Percentiles rank a stretch among this genome's conserved stretches.
Conservation (phyloP, 2,888 invertebrate species). For the Molorchus minor region DNA sequence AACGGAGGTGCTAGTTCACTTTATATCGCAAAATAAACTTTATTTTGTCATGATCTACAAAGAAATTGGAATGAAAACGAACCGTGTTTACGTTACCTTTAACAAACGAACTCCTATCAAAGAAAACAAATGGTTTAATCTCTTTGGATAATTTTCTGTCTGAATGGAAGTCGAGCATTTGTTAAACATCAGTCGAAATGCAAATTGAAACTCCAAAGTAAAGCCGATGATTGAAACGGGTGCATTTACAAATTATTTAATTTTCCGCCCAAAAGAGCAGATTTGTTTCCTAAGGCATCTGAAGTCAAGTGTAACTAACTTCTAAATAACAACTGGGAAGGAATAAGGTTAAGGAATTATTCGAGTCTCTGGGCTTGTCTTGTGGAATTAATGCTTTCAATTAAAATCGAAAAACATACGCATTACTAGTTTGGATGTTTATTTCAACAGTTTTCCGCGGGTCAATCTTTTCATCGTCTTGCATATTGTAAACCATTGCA, state of each 20-base stretch:
- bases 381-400: not conserved
- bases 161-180: slow-evolving; percentile 37
- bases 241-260: slow-evolving; percentile 62
- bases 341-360: too few relatives aligned
- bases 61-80: too few relatives aligned
- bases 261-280: slow-evolving; percentile 61
- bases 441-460: too few relatives aligned
- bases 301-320: slow-evolving; percentile 57
- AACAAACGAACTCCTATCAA: slow-evolving; percentile 13
- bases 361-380: slow-evolving; percentile 5
- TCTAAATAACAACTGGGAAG: slow-evolving; percentile 53
- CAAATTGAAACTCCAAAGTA: slow-evolving; percentile 47
- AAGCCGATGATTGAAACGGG: slow-evolving; percentile 51
- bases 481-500: too few relatives aligned
- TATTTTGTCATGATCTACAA: too few relatives aligned
- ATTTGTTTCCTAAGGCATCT: slow-evolving; percentile 58
- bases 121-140: slow-evolving; percentile 42
- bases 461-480: too few relatives aligned
- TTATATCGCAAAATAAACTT: too few relatives aligned
- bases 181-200: slow-evolving; percentile 42
- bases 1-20: too few relatives aligned
- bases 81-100: slow-evolving; percentile 1
- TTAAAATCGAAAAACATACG: not conserved
- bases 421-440: too few relatives aligned
- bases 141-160: slow-evolving; percentile 45